Evolutionary conservation across 2,888 invertebrate species (phyloP), one percentile per base, ranked within the genome.

Genomic region (Chrysomela aeneicollis): DNA sequence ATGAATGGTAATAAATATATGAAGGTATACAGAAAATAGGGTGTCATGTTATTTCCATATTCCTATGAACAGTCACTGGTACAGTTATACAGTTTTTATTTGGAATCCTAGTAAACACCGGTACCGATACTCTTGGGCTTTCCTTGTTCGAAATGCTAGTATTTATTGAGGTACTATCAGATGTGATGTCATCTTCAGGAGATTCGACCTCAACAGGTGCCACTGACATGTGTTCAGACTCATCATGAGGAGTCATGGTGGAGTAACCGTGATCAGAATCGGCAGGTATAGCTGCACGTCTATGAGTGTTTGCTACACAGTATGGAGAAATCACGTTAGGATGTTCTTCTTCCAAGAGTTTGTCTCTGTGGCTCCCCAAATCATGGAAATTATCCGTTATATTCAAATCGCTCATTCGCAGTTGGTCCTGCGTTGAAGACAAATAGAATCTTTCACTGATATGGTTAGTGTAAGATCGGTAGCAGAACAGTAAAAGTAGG

Each of bases 261-360:
- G 94, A 95, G 82, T 97, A 97, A 1, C 97, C 97, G 78, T 96
- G 95, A 84, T 97, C 97, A n/a, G 94, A 95, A 74, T 91, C 91
- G 50, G 90, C 91, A 0, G 91, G 90, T 0, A 90, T 88, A 51
- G 90, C 88, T 2, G 92, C 89, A 30, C 93, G 87, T 46, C 92
- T 85, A 79, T 94, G 94, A 60, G 90, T 90, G 0, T 93, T 92
- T 50, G 93, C 90, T 67, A 95, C 91, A 67, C 93, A 89, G 80
- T 96, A 96, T 0, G 96, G 95, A 1, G 94, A 95, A 71, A 95
- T 89, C 4, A 90, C 90, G 17, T 90, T 89, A 53, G 90, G 88
- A 59, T 77, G 77, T 47, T 78, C 79, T 65, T 87, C 87, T 69
- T 89, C 87, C 74, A 91, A 83, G 71, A 91, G 79, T 63, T 91